A percentile compares a stretch with the other conserved stretches of the same genome.
Evolutionary conservation across 2,888 invertebrate genomes (phyloP).

Genomic region (Drosophila ustulata): DNA sequence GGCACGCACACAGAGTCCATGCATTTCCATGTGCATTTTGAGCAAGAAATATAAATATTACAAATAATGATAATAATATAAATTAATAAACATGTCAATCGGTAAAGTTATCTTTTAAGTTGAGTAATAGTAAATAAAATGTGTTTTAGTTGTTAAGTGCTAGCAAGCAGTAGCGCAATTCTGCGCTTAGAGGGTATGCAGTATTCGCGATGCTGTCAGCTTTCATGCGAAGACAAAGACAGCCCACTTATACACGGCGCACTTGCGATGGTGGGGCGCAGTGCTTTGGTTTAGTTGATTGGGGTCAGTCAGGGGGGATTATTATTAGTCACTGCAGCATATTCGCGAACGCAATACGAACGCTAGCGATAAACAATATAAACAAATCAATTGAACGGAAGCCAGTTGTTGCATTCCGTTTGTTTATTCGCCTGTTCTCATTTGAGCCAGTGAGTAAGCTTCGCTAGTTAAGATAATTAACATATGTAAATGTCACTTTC

Average conservation of each 20-base stretch:
- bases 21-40: background rate
- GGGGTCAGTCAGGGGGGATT: conserved; percentile 19
- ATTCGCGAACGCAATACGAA: conserved; percentile 32
- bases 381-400: conserved; percentile 16
- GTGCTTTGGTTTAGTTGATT: conserved; percentile 7
- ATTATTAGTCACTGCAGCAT: conserved; percentile 60
- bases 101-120: background rate
- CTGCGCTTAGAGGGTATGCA: conserved; percentile 28
- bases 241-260: conserved; percentile 40
- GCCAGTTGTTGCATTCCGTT: conserved; percentile 26
- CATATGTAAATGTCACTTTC: conserved; percentile 8
- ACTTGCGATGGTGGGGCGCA: background rate
- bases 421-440: conserved; percentile 1
- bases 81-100: background rate
- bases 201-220: conserved; percentile 9
- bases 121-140: background rate
- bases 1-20: background rate
- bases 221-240: conserved; percentile 53
- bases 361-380: conserved; percentile 29
- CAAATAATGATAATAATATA: too few species aligned
- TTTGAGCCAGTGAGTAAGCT: conserved; percentile 35
- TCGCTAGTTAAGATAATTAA: background rate
- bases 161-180: background rate
- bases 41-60: too few species aligned
- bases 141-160: background rate